These are phyloP conservation scores for Patiria miniata DNA, from an alignment of 35 echinoderm and acorn worm species.

Conservation along the genomic window DNA sequence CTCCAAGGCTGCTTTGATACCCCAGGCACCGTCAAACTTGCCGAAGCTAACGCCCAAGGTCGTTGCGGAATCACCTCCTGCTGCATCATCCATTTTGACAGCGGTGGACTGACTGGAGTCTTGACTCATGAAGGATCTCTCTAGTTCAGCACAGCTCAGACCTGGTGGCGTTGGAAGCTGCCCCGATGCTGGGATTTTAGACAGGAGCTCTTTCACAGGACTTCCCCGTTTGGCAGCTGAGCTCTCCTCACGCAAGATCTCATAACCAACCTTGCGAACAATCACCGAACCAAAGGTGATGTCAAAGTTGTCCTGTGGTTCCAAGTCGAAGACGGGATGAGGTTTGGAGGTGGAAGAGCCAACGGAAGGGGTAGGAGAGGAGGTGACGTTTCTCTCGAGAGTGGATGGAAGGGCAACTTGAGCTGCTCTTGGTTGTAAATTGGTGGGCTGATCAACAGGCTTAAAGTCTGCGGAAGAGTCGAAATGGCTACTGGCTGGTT, in stretches of 20 bases:
- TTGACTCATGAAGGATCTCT: constrained; percentile 4
- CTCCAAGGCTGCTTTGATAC: constrained; percentile 1
- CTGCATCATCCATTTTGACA: not conserved
- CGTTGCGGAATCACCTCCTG: not conserved
- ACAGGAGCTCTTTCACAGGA: not conserved
- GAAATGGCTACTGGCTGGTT: not conserved
- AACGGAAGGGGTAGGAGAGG: not conserved
- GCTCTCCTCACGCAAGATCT: not conserved
- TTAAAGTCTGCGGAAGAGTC: constrained; percentile 3
- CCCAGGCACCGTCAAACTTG: not conserved
- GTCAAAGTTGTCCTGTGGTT: constrained; percentile 4
- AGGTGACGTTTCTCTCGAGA: not conserved
- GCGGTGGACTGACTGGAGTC: not conserved
- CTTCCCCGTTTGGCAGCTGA: not conserved
- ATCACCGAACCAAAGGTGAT: constrained; percentile 5
- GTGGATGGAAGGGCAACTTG: not conserved
- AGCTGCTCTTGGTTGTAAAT: not conserved
- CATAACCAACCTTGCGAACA: not conserved
- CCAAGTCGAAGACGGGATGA: constrained; percentile 2
- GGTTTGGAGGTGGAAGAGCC: constrained; percentile 29
- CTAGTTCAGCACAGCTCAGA: constrained; percentile 15
- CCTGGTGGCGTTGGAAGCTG: not conserved
- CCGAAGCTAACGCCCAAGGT: not conserved
- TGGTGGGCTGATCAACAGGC: not conserved
- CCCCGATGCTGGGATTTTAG: not conserved